phyloP scores from a whole-genome alignment of 2,888 invertebrate species.

The Cataglyphis rosenhaueri region DNA sequence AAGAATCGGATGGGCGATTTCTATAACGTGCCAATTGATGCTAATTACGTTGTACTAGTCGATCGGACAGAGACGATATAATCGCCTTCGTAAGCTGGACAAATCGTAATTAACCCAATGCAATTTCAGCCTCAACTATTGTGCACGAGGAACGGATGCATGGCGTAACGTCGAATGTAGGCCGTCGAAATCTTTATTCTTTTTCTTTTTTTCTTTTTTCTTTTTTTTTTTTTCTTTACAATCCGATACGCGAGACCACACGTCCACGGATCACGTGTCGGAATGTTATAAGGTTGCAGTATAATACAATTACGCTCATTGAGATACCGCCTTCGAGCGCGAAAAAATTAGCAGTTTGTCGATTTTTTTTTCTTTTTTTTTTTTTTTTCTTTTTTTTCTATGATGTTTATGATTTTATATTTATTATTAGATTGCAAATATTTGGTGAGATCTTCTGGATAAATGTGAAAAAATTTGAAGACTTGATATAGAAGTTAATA shows the following conservation, averaged over 20 bases:
- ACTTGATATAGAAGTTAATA: background rate
- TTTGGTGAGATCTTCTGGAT: background rate
- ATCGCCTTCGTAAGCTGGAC: constrained; percentile 67
- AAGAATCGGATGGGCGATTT: constrained; percentile 59
- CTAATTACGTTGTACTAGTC: constrained; percentile 10
- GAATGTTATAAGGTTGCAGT: constrained; percentile 38
- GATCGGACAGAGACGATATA: constrained; percentile 68
- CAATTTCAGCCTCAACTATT: constrained; percentile 48
- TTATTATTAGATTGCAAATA: background rate
- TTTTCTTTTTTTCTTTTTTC: background rate
- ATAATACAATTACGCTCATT: constrained; percentile 45
- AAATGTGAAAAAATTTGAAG: background rate
- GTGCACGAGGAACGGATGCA: constrained; percentile 41
- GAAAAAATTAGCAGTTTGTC: background rate
- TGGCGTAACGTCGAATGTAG: constrained; percentile 48
- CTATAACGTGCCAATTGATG: constrained; percentile 40
- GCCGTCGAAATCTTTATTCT: constrained; percentile 32
- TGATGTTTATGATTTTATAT: background rate
- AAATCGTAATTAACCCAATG: constrained; percentile 66
- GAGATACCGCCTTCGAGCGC: constrained; percentile 3
- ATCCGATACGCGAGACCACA: constrained; percentile 9
- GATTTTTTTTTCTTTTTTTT: background rate
- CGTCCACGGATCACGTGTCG: constrained; percentile 32
- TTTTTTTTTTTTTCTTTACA: background rate
- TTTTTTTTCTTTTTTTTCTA: background rate